phyloP scores from a whole-genome alignment of 53 echinoderm and acorn worm species.

The Actinopyga echinites region DNA sequence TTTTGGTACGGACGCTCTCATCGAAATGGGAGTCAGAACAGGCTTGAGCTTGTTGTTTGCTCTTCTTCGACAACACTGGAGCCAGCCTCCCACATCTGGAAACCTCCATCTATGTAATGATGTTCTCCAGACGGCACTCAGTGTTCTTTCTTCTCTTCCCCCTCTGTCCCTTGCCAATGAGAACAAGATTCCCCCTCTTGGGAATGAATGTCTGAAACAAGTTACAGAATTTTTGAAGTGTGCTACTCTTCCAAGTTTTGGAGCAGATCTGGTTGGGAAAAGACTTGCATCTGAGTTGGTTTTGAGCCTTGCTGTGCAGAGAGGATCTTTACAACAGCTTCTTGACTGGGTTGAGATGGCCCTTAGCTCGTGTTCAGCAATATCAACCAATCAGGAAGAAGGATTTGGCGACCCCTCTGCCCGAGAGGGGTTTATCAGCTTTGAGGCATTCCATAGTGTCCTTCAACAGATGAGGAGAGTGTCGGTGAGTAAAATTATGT shows the following conservation, averaged over 20 bases:
- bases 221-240: slow-evolving; percentile 90
- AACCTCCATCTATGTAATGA: slow-evolving; percentile 80
- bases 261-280: slow-evolving; percentile 85
- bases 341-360: slow-evolving; percentile 99
- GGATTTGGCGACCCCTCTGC: slow-evolving; percentile 19
- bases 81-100: slow-evolving; percentile 47
- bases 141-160: slow-evolving; percentile 79
- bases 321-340: slow-evolving; percentile 91
- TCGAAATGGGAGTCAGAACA: slow-evolving; percentile 98
- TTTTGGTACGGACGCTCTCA: slow-evolving; percentile 91
- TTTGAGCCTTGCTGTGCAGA: slow-evolving; percentile 83
- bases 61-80: slow-evolving; percentile 92
- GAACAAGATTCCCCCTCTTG: slow-evolving; percentile 90
- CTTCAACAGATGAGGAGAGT: slow-evolving; percentile 94
- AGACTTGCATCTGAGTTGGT: slow-evolving; percentile 86
- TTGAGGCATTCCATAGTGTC: slow-evolving; percentile 77
- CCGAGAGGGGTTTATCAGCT: slow-evolving; percentile 72
- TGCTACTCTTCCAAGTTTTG: slow-evolving; percentile 86
- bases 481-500: slow-evolving; percentile 60
- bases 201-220: slow-evolving; percentile 88
- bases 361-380: slow-evolving; percentile 80
- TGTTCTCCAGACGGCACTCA: slow-evolving; percentile 85
- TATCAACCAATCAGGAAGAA: slow-evolving; percentile 13
- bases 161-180: slow-evolving; percentile 95
- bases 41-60: slow-evolving; percentile 93